Percentiles rank a stretch among this genome's conserved stretches.
phyloP scores from a whole-genome alignment of 2,888 invertebrate genomes.

The Caenorhabditis sinica region DNA sequence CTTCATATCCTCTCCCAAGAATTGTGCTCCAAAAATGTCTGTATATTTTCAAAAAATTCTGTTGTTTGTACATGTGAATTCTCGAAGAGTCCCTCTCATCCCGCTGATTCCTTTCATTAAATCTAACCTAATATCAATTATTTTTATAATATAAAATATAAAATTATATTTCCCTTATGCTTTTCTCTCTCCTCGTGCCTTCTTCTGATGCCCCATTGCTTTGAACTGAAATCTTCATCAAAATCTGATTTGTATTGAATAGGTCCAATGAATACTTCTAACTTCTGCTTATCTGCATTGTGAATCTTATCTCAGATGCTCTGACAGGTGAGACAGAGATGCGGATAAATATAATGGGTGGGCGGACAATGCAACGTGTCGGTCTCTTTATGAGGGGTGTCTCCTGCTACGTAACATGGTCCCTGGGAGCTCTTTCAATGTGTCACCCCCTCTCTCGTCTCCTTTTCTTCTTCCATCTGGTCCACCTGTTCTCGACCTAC shows the following conservation, averaged over 20 bases:
- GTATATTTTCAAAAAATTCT: constrained; percentile 57
- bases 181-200: no score
- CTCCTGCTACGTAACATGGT: constrained; percentile 13
- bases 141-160: constrained; percentile 41
- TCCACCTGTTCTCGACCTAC: constrained; percentile 3
- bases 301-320: not conserved
- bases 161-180: constrained; percentile 41
- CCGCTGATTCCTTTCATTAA: constrained; percentile 46
- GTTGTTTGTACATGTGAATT: constrained; percentile 68
- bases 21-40: constrained; percentile 47
- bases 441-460: not conserved
- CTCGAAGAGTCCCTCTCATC: constrained; percentile 44
- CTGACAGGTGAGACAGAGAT: constrained; percentile 13
- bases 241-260: constrained; percentile 37
- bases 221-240: constrained; percentile 59
- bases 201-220: constrained; percentile 51
- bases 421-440: not conserved
- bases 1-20: constrained; percentile 17
- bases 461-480: not conserved
- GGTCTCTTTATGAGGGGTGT: constrained; percentile 7
- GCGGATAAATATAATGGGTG: constrained; percentile 3
- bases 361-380: not conserved
- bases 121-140: constrained; percentile 36
- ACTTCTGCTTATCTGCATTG: constrained; percentile 1
- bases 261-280: constrained; percentile 55